Evolutionary conservation across 2,888 invertebrate species (phyloP).

Genomic region (Drosophila meridionalis): DNA sequence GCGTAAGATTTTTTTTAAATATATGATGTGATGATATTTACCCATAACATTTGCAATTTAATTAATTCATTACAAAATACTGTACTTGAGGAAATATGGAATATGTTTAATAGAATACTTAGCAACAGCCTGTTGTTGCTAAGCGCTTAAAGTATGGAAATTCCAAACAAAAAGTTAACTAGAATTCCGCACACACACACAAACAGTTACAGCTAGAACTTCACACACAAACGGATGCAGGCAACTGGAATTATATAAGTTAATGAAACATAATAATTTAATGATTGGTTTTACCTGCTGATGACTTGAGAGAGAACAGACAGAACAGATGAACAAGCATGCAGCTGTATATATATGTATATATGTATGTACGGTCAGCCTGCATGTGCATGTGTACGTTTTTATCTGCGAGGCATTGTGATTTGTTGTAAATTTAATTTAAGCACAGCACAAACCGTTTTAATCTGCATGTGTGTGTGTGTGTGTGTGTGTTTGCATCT

Average conservation of each 20-base stretch:
- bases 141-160: background rate
- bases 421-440: conserved; percentile 46
- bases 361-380: too few relatives aligned
- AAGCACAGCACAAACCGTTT: conserved; percentile 1
- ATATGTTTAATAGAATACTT: background rate
- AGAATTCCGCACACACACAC: background rate
- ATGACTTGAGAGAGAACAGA: conserved; percentile 7
- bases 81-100: background rate
- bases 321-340: conserved; percentile 2
- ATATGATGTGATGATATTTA: too few relatives aligned
- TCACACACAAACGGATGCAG: too few relatives aligned
- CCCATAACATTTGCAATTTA: background rate
- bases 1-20: too few relatives aligned
- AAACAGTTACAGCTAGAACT: background rate
- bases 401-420: conserved; percentile 1
- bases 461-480: background rate
- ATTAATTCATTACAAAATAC: background rate
- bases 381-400: conserved; percentile 9
- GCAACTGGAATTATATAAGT: conserved; percentile 1
- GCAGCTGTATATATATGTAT: background rate
- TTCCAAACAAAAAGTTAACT: background rate
- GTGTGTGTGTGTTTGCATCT: background rate
- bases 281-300: conserved; percentile 18
- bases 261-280: conserved; percentile 13
- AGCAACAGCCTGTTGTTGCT: background rate